Evolutionary conservation across 37 sponge, comb jelly and placozoan genomes (phyloP), one percentile per base, ranked within the genome.

Genomic region (Crambe crambe): DNA sequence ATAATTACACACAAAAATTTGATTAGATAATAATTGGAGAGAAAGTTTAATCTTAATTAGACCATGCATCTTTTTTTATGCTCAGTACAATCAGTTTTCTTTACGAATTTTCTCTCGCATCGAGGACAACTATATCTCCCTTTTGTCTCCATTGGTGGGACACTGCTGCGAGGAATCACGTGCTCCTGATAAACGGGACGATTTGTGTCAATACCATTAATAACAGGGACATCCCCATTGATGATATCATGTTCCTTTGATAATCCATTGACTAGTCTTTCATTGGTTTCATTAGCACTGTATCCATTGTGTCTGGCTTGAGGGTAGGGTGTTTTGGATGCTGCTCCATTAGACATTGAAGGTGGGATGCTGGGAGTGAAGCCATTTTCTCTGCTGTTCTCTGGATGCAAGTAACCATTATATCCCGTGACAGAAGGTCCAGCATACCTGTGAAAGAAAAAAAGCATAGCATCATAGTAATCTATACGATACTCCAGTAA

Each of bases 51-150:
- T n/a, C n/a, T n/a, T n/a, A n/a, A n/a, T n/a, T n/a, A n/a, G n/a
- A 31, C 54, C n/a, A 80, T 21, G 60, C 82, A 81, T 72, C 73
- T 72, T 29, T 36, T 34, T 29, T 81, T 81, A 34, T 81, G 82
- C 23, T 81, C 54, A 29, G 21, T 31, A 30, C 42, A 73, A 3
- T 81, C 74, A 17, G 22, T 27, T 31, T 57, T 84, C 10, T 54
- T 60, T 25, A 1, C 30, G 56, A 84, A 84, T 37, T 57, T 32
- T 23, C 84, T 57, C 25, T 75, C 84, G 69, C 84, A 84, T 23
- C 77, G 37, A 5, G 84, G 84, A 42, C 84, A 84, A 30, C 27
- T 1, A 51, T 69, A 31, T 56, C 42, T 47, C 0, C 84, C 76
- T 15, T 70, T 76, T 41, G 41, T 77, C 32, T 56, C 70, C 61